Conservation (phyloP, 2,888 invertebrate genomes). For the Cantharis nigra region DNA sequence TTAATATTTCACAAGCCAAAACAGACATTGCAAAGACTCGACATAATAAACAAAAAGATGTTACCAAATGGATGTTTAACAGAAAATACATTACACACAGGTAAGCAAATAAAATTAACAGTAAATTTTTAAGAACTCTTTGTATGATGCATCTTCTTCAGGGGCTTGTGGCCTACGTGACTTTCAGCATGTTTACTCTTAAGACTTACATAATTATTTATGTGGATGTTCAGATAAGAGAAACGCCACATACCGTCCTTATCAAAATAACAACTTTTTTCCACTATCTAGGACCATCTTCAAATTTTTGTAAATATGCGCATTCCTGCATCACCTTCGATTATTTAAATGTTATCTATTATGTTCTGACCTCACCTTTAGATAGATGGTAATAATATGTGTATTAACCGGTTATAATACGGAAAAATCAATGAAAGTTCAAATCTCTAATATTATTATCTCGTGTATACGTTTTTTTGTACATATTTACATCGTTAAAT, state of each 20-base stretch:
- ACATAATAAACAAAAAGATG: slow-evolving; percentile 12
- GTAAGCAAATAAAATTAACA: slow-evolving; percentile 38
- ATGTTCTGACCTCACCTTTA: background rate
- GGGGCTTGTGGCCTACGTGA: background rate
- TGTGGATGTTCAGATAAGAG: background rate
- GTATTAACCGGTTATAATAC: background rate
- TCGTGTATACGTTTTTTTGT: background rate
- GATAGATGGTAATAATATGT: background rate
- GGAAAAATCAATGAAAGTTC: background rate
- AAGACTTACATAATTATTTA: background rate
- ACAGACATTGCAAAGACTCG: slow-evolving; percentile 54
- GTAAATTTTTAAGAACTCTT: background rate
- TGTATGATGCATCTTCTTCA: background rate
- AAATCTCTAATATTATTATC: background rate
- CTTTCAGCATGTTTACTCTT: background rate
- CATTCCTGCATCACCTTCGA: background rate
- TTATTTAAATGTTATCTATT: background rate
- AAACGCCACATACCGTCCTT: background rate
- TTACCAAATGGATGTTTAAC: slow-evolving; percentile 46
- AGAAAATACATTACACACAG: slow-evolving; percentile 52
- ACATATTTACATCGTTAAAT: background rate
- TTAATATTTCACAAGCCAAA: slow-evolving; percentile 40
- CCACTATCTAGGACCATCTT: background rate
- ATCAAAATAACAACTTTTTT: background rate
- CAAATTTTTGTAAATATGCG: background rate